Percentiles rank a stretch among this genome's conserved stretches.
These are phyloP conservation scores for Calonectris borealis DNA, from an alignment of 2,113 vertebrate genomes.

Conservation along the genomic window DNA sequence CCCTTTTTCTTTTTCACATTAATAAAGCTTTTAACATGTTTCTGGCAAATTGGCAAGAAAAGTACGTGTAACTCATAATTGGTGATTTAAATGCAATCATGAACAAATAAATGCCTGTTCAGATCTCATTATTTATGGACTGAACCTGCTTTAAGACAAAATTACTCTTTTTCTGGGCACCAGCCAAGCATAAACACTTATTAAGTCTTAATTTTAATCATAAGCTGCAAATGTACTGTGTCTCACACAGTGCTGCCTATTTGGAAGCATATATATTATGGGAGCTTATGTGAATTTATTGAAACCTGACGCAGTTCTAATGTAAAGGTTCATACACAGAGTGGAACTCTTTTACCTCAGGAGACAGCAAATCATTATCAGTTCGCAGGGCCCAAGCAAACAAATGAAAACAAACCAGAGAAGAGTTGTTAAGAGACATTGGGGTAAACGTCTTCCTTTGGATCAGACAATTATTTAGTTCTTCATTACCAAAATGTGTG, in stretches of 20 bases:
- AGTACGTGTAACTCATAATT: slow-evolving; percentile 76
- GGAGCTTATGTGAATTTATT: slow-evolving; percentile 16
- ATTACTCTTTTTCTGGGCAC: slow-evolving; percentile 71
- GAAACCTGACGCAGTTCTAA: slow-evolving; percentile 17
- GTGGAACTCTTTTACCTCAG: background rate
- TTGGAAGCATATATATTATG: slow-evolving; percentile 48
- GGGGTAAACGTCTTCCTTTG: background rate
- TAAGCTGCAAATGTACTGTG: slow-evolving; percentile 52
- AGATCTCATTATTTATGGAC: slow-evolving; percentile 80
- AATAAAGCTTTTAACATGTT: slow-evolving; percentile 77
- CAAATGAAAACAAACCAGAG: background rate
- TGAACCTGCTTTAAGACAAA: slow-evolving; percentile 73
- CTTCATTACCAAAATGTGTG: background rate
- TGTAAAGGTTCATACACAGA: background rate
- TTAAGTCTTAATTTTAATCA: slow-evolving; percentile 67
- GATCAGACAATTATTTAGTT: background rate
- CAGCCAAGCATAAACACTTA: slow-evolving; percentile 72
- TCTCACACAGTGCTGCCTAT: slow-evolving; percentile 58
- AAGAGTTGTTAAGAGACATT: background rate
- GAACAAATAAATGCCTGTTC: slow-evolving; percentile 82
- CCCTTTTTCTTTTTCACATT: slow-evolving; percentile 69
- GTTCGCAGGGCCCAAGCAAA: background rate
- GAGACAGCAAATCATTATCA: background rate
- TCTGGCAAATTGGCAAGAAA: slow-evolving; percentile 77
- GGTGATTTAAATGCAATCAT: slow-evolving; percentile 77